Base-by-base conservation (phyloP, 2,113 vertebrate genomes). In the Circaetus cinerascens region DNA sequence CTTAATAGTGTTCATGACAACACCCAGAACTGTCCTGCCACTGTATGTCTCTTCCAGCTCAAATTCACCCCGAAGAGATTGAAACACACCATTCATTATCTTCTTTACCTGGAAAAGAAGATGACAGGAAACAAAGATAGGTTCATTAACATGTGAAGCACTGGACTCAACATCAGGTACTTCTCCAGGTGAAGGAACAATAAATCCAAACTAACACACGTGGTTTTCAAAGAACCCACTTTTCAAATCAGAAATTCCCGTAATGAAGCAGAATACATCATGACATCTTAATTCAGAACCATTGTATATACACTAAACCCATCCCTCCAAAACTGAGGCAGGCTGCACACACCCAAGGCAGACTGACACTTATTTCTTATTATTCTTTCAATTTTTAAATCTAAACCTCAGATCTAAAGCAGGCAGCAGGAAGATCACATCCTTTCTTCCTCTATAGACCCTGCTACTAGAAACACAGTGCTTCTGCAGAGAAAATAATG, bases 51-150 rank as follows among this genome's bases (percentile, higher is more conserved):
- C 99, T 5, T 98, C 97, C 88, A 99, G 96, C 56, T 99, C 99
- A 91, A 99, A 99, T 95, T 99, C 98, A 23, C 98, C 98, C 29
- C 99, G 96, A 74, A 99, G 97, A 17, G 99, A 99, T 17, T 99
- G 99, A 91, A 99, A 99, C 11, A 99, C 99, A 5, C 98, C 98
- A 8, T 99, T 99, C 99, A 99, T 99, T 86, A 99, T 99, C 62
- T 98, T 99, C 98, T 99, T 99, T 38, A 99, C 99, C 99, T 99
- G 97, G 2, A 73, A 27, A 19, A 93, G 40, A 34, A 7, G 48
- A n/a, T 22, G 38, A 18, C 8, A 67, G 36, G 25, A 76, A 48
- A 63, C 29, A 67, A 22, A 67, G 21, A 46, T 2, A 38, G 2
- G 13, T 10, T 79, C 38, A n/a, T n/a, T 15, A 36, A 19, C 18